Conservation (phyloP, 1,140 invertebrate species). For the Drosophila repletoides region DNA sequence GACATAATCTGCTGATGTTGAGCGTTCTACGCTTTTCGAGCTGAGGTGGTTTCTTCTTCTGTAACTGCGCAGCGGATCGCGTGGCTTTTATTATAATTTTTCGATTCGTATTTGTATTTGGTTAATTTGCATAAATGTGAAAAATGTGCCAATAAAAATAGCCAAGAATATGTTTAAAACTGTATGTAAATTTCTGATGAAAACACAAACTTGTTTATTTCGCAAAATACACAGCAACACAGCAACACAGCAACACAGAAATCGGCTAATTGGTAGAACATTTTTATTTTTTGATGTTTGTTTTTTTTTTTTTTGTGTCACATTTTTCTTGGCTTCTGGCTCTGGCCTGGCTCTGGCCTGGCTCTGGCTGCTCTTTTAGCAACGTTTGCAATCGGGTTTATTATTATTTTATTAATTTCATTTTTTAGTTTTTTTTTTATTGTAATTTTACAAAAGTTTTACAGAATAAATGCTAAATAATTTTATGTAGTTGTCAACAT, state of each 20-base stretch:
- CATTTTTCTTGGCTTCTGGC: too few species aligned
- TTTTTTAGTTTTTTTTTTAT: not conserved
- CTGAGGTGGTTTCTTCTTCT: conserved; percentile 65
- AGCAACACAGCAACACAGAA: too few species aligned
- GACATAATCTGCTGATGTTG: conserved; percentile 78
- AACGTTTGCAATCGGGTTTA: conserved; percentile 28
- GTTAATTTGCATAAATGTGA: conserved; percentile 71
- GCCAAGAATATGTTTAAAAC: conserved; percentile 57
- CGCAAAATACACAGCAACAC: conserved; percentile 63
- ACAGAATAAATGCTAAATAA: conserved; percentile 23
- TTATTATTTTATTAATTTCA: too few species aligned
- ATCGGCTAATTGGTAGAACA: conserved; percentile 55
- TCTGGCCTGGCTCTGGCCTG: conserved; percentile 7
- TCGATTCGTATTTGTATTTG: conserved; percentile 16
- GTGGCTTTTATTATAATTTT: conserved; percentile 29
- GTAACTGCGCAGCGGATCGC: conserved; percentile 74
- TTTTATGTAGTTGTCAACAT: conserved; percentile 52
- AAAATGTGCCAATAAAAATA: conserved; percentile 79
- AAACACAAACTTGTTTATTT: conserved; percentile 78
- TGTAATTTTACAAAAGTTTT: not conserved
- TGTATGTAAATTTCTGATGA: conserved; percentile 75
- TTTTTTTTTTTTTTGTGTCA: conserved; percentile 42
- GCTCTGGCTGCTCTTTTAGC: conserved; percentile 15
- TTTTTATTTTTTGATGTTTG: conserved; percentile 23
- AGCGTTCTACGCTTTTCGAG: conserved; percentile 43